phyloP scores from a whole-genome alignment of 1,140 invertebrate genomes.

The Bombus breviceps region DNA sequence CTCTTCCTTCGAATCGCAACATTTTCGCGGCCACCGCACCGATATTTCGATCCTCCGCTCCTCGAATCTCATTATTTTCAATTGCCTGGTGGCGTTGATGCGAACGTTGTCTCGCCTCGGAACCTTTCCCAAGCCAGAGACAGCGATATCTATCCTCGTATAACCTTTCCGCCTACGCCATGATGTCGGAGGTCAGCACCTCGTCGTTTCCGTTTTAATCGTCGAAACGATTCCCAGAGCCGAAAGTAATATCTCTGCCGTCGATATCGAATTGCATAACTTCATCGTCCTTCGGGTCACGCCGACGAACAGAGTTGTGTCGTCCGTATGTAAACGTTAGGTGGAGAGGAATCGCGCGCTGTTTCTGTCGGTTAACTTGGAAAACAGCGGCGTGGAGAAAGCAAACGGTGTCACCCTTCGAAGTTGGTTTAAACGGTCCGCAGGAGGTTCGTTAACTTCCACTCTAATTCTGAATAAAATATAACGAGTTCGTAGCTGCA shows the following conservation, averaged over 20 bases:
- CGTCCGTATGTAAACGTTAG: conserved; percentile 34
- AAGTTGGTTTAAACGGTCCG: neutral
- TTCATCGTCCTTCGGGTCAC: neutral
- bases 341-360: conserved; percentile 15
- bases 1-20: conserved; percentile 56
- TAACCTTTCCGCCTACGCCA: neutral
- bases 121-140: conserved; percentile 14
- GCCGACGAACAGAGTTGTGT: neutral
- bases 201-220: conserved; percentile 50
- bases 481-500: neutral
- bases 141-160: neutral
- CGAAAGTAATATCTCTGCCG: conserved; percentile 25
- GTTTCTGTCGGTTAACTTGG: neutral
- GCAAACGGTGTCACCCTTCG: neutral
- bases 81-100: conserved; percentile 33
- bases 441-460: conserved; percentile 29
- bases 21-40: conserved; percentile 19
- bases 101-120: neutral
- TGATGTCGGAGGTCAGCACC: neutral
- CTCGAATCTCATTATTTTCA: conserved; percentile 57
- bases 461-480: conserved; percentile 16
- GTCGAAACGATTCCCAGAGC: conserved; percentile 8
- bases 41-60: conserved; percentile 51
- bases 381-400: neutral
- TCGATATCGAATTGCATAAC: conserved; percentile 58